Evolutionary conservation across 2,888 invertebrate genomes (phyloP).

Genomic region (Oscheius myriophilus): DNA sequence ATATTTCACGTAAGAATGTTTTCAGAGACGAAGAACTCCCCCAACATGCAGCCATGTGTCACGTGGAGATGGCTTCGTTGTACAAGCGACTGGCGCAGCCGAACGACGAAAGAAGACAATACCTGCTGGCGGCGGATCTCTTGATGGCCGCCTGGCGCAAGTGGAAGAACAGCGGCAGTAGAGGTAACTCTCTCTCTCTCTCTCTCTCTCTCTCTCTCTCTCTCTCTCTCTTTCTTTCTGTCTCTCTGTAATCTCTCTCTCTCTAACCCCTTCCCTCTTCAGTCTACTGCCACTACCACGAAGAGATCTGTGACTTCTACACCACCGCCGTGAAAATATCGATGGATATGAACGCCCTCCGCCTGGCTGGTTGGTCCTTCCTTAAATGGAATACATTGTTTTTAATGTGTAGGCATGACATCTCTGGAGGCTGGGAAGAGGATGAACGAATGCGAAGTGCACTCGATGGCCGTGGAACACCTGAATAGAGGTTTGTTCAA

Average conservation of each 20-base stretch:
- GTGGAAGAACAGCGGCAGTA: constrained; percentile 21
- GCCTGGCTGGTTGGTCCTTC: too few relatives aligned
- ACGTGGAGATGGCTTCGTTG: constrained; percentile 26
- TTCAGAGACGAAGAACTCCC: constrained; percentile 31
- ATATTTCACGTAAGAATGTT: too few relatives aligned
- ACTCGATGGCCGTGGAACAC: constrained; percentile 13
- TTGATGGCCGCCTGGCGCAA: constrained; percentile 16
- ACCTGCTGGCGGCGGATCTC: constrained; percentile 21
- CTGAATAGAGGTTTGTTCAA: constrained; percentile 14
- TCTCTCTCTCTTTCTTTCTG: not conserved
- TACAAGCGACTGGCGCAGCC: constrained; percentile 17
- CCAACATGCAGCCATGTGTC: constrained; percentile 27
- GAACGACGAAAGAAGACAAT: constrained; percentile 29
- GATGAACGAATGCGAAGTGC: constrained; percentile 10
- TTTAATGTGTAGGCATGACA: not conserved
- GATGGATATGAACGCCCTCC: constrained; percentile 7
- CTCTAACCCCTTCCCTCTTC: not conserved
- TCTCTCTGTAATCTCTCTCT: not conserved
- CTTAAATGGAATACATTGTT: too few relatives aligned
- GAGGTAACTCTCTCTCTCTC: constrained; percentile 1
- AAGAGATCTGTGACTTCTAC: constrained; percentile 16
- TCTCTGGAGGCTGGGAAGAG: constrained; percentile 16
- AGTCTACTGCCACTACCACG: constrained; percentile 20
- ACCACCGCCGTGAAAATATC: constrained; percentile 25
- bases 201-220: not conserved